Base-by-base conservation (phyloP, 2,888 invertebrate genomes). In the Stomorhina lunata region DNA sequence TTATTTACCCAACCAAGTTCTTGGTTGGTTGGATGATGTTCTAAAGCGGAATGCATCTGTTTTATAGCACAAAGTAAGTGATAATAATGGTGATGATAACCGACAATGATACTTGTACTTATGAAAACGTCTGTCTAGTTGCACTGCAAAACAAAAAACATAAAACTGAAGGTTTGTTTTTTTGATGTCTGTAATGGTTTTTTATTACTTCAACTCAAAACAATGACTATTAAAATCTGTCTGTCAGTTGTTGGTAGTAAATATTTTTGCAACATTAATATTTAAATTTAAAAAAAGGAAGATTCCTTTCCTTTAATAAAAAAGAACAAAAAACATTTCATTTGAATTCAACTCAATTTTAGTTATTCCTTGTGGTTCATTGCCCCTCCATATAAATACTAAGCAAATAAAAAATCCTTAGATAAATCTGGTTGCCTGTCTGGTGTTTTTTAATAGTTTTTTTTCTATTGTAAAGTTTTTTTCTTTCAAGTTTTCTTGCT, bases 31-130 rank as follows among this genome's bases (percentile, higher is more conserved):
- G 57, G 27, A 43, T 40, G 59, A 29, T 25, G 5, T 27, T n/a
- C n/a, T n/a, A n/a, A n/a, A n/a, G n/a, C n/a, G n/a, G 40, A 25
- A 43, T 53, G 20, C 76, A 61, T 32, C 48, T 72, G 65, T 72
- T 79, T 69, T 78, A 65, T 29, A 73, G n/a, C 69, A 66, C 15
- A 76, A 79, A 66, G 45, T 76, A 53, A n/a, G 71, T 79, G 71
- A 79, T 79, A 79, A 76, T 50, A 71, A 72, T 76, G 37, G 55
- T 66, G 75, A 53, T 82, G 79, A 79, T 82, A 75, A 75, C n/a
- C 68, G 65, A 61, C 61, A 20, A 69, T 63, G 61, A 53, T 77
- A 61, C 79, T 82, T 82, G 71, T 66, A n/a, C n/a, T n/a, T n/a
- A n/a, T n/a, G n/a, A n/a, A n/a, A 29, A 45, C 66, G 79, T 82